Evolutionary conservation across 92 coral and sea anemone species (phyloP).

Genomic region (Zoanthus sansibaricus): DNA sequence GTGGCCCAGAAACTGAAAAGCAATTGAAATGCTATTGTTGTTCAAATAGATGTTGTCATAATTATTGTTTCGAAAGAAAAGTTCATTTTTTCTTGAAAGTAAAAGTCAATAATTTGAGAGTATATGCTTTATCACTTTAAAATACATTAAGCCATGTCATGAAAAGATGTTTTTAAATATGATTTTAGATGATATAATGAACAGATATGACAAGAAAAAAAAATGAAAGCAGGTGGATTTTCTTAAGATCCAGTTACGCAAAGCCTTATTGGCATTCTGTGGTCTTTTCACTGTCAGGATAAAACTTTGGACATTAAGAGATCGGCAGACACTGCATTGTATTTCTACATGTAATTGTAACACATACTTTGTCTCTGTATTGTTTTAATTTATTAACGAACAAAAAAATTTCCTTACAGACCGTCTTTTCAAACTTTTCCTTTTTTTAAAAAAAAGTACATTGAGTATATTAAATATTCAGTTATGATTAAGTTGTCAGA

Average conservation of each 20-base stretch:
- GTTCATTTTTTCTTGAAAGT: not conserved
- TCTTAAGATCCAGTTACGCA: not conserved
- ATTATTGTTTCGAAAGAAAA: not conserved
- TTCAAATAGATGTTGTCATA: not conserved
- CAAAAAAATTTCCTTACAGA: too few relatives aligned
- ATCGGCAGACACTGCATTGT: not conserved
- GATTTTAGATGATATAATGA: not conserved
- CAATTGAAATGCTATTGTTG: not conserved
- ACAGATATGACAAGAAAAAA: not conserved
- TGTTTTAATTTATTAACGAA: too few relatives aligned
- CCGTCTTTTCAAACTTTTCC: too few relatives aligned
- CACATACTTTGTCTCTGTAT: too few relatives aligned
- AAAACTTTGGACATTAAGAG: not conserved
- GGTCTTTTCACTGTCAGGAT: too few relatives aligned
- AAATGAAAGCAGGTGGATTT: not conserved
- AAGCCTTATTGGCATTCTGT: not conserved
- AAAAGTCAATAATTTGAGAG: slow-evolving; percentile 3
- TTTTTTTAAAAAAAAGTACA: too few relatives aligned
- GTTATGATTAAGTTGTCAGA: too few relatives aligned
- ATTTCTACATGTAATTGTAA: not conserved
- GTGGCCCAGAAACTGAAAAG: not conserved
- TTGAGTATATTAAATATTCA: too few relatives aligned
- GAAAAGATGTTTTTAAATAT: not conserved
- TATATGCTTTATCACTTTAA: not conserved
- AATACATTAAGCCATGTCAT: not conserved